Evolutionary conservation across 2,113 vertebrate genomes (phyloP).

Genomic region (Nettapus auritus): DNA sequence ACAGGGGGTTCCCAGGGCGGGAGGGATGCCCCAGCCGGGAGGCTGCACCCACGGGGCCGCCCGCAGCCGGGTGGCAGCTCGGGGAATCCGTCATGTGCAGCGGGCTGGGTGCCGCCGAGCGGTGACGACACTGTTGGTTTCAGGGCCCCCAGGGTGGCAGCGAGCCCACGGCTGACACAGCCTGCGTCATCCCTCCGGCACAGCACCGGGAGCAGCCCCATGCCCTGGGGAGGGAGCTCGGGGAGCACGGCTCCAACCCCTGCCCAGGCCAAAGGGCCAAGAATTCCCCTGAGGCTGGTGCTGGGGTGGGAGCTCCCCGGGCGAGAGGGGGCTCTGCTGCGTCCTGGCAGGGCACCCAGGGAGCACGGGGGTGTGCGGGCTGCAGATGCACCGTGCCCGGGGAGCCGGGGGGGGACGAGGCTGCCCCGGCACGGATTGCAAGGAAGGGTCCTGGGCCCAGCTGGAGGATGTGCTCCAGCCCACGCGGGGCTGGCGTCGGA

Average conservation of each 20-base stretch:
- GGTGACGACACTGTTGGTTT: not conserved
- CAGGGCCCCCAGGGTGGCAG: conserved; percentile 25
- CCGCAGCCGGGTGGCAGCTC: rapidly evolving
- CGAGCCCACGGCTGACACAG: not conserved
- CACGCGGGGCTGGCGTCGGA: rapidly evolving
- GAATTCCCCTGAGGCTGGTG: not conserved
- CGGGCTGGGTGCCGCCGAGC: not conserved
- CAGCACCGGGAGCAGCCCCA: not conserved
- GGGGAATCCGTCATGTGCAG: not conserved
- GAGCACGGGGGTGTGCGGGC: not conserved
- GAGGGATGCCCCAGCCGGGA: not conserved
- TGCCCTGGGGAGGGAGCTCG: not conserved
- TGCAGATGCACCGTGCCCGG: rapidly evolving
- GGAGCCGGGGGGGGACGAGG: not conserved
- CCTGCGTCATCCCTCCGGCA: not conserved
- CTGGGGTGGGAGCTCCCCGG: not conserved
- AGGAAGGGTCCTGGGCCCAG: conserved; percentile 36
- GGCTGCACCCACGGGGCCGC: not conserved
- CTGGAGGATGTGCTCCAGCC: not conserved
- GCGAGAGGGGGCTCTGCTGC: not conserved
- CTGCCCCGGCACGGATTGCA: rapidly evolving
- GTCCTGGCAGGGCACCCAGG: not conserved
- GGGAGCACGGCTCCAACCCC: not conserved
- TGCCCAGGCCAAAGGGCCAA: rapidly evolving
- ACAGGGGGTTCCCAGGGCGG: rapidly evolving